Evolutionary conservation across 2,113 vertebrate species (phyloP).

Genomic region (Motacilla tschutschensis): DNA sequence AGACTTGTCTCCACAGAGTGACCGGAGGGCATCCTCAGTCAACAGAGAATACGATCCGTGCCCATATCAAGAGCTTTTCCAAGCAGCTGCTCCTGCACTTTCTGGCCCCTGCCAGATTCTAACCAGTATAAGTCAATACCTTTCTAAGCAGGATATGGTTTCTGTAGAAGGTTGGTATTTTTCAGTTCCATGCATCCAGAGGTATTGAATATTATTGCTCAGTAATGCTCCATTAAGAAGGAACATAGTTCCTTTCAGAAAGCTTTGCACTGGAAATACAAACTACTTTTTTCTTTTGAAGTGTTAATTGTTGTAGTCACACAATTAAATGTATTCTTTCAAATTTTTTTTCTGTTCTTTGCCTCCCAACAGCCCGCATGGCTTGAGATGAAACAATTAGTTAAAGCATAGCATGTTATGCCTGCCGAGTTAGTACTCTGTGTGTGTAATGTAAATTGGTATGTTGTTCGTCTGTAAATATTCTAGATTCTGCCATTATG

Average conservation of each 20-base stretch:
- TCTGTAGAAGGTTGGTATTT: conserved; percentile 23
- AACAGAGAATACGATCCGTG: neutral
- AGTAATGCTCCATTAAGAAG: conserved; percentile 35
- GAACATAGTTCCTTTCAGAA: conserved; percentile 56
- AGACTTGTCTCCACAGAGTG: neutral
- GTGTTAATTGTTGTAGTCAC: conserved; percentile 46
- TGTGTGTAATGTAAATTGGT: conserved; percentile 27
- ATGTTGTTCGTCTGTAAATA: conserved; percentile 37
- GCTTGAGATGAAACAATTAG: conserved; percentile 43
- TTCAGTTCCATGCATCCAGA: conserved; percentile 46
- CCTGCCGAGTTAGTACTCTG: conserved; percentile 36
- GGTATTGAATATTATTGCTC: conserved; percentile 35
- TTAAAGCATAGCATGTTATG: conserved; percentile 61
- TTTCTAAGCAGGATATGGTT: conserved; percentile 13
- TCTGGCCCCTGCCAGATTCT: neutral
- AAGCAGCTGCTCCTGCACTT: neutral
- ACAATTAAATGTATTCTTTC: conserved; percentile 52
- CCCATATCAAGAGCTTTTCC: neutral
- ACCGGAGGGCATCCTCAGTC: neutral
- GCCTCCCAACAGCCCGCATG: conserved; percentile 60
- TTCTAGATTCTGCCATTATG: neutral
- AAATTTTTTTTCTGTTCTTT: conserved; percentile 32
- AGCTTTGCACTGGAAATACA: conserved; percentile 74
- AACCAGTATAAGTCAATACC: neutral
- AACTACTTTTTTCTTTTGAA: conserved; percentile 53